Percentiles rank a stretch among this genome's conserved stretches.
Evolutionary conservation across 2,113 vertebrate species (phyloP).

Genomic region (Dermatemys mawii): DNA sequence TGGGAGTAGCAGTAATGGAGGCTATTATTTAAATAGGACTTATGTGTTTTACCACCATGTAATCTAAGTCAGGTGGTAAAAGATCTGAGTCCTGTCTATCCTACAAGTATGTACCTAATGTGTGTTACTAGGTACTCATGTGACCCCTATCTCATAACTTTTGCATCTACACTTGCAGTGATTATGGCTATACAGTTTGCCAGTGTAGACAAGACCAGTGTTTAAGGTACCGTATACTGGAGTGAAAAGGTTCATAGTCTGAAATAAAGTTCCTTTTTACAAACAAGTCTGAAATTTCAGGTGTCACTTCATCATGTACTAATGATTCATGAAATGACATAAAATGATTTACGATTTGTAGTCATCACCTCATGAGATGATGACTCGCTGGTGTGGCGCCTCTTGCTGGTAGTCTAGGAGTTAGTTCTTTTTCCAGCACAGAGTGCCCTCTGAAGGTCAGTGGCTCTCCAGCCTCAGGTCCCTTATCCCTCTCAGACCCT

Average conservation of each 20-base stretch:
- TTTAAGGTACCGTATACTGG: background rate
- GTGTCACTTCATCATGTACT: background rate
- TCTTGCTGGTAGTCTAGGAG: no score
- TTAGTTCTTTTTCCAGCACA: no score
- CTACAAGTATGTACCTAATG: background rate
- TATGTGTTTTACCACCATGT: accelerated
- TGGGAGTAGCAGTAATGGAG: accelerated
- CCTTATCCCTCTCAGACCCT: no score
- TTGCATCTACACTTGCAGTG: background rate
- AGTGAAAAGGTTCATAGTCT: background rate
- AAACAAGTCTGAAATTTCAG: background rate
- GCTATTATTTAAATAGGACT: background rate
- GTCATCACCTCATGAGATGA: no score
- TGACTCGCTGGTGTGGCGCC: no score
- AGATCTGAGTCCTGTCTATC: background rate
- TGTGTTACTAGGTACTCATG: background rate
- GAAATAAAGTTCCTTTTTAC: background rate
- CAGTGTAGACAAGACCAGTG: background rate
- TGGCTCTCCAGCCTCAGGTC: no score
- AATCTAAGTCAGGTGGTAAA: background rate
- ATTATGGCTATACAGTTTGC: background rate
- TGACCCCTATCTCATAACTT: background rate
- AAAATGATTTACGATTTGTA: background rate
- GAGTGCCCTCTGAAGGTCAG: no score
- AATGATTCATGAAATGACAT: background rate